These are phyloP conservation scores for Calycopis cecrops DNA, from an alignment of 1,140 invertebrate genomes.

Conservation along the genomic window DNA sequence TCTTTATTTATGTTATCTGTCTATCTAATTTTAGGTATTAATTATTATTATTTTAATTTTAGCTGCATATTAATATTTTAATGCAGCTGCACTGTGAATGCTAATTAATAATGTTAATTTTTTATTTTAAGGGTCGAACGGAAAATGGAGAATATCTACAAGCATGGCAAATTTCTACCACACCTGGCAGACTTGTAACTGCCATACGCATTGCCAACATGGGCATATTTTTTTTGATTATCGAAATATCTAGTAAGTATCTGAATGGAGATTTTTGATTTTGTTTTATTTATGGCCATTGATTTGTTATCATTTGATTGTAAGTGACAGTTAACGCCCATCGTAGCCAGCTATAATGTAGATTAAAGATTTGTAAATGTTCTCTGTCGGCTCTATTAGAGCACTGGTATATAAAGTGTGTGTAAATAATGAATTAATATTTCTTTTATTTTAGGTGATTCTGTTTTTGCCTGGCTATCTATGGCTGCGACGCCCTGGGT, in stretches of 20 bases:
- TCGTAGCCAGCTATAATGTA: too few relatives aligned
- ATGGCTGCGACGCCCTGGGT: constrained; percentile 62
- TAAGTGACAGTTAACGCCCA: too few relatives aligned
- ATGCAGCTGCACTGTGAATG: too few relatives aligned
- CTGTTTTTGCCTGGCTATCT: constrained; percentile 52
- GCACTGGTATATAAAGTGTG: too few relatives aligned
- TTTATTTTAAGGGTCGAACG: constrained; percentile 48
- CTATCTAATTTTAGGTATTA: too few relatives aligned
- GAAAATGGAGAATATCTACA: constrained; percentile 64
- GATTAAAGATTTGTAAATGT: neutral
- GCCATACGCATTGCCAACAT: constrained; percentile 57
- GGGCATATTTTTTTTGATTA: constrained; percentile 63
- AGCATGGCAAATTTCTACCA: constrained; percentile 61
- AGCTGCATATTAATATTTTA: too few relatives aligned
- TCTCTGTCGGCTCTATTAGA: too few relatives aligned
- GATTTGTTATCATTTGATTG: neutral
- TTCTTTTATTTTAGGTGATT: constrained; percentile 37
- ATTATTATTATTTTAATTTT: too few relatives aligned
- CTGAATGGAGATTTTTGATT: too few relatives aligned
- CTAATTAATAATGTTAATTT: constrained; percentile 11
- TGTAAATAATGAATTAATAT: constrained; percentile 11
- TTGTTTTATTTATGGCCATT: neutral
- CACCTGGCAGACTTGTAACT: constrained; percentile 53
- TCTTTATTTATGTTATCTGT: too few relatives aligned
- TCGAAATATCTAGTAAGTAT: constrained; percentile 59